Base-by-base conservation (phyloP, 2,113 vertebrate species). In the Regulus satrapa region DNA sequence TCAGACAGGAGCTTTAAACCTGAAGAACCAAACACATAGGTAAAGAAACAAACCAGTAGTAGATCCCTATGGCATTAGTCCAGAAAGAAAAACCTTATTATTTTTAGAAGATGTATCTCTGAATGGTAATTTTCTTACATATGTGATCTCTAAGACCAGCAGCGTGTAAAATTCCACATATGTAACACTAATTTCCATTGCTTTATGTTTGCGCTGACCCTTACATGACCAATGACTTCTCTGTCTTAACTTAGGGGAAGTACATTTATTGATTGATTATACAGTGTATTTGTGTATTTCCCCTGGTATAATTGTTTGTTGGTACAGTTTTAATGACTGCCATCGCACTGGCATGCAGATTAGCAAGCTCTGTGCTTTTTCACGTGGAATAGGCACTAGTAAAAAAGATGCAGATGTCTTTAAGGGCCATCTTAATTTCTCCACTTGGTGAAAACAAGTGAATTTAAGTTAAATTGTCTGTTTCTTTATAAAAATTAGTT, bases 1-100 rank as follows among this genome's bases (percentile, higher is more conserved):
- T 97, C 98, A 98, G 80, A 91, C 95, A 0, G 98, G 98, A 10
- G 97, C 95, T 2, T 98, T 99, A 90, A 99, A 99, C 96, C 98
- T 99, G 20, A 99, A 98, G 97, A 99, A 99, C 94, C 99, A 99
- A 91, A 97, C 98, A 12, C 99, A 99, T 96, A 99, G 99, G 99
- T 99, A 98, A 97, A 71, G 18, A 18, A 52, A 25, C 7, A 91
- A 72, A 64, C 6, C 16, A 49, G 18, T 51, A 63, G 8, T 8
- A 23, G 17, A 64, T 49, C 7, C 12, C 18, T 32, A 4, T 41
- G 32, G 3, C 24, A 29, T 58, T 74, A 78, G 18, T 36, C 18
- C 38, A 34, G 34, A 72, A 68, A 69, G 15, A 67, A 34, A 79
- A 58, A 34, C 2, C 1, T 16, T 17, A 11, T 38, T 55, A n/a